These are phyloP conservation scores for Patella pellucida DNA, from an alignment of 2,888 invertebrate species.

Conservation along the genomic window DNA sequence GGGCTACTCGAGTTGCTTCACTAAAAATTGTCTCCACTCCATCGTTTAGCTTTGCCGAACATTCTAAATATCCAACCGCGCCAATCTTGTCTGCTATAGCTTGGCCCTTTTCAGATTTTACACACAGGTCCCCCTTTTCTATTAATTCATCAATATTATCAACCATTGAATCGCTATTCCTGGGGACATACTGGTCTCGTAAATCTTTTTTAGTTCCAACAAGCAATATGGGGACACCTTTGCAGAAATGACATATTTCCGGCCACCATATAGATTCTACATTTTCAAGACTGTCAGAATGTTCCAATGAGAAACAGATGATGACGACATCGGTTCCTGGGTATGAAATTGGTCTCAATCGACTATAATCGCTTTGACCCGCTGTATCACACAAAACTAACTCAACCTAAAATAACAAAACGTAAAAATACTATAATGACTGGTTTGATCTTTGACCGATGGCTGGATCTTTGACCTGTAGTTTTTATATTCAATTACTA, in stretches of 20 bases:
- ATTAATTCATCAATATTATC: not conserved
- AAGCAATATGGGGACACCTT: constrained; percentile 96
- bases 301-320: constrained; percentile 98
- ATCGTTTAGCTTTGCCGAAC: constrained; percentile 99
- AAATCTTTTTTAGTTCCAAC: constrained; percentile 95
- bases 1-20: constrained; percentile 96
- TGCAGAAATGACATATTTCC: constrained; percentile 90
- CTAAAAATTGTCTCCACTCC: constrained; percentile 98
- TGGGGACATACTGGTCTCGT: constrained; percentile 83
- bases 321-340: constrained; percentile 98
- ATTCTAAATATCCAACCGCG: constrained; percentile 97
- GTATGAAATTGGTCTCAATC: constrained; percentile 91
- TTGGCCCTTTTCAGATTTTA: constrained; percentile 95
- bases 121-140: constrained; percentile 64
- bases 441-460: too few relatives aligned
- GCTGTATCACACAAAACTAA: constrained; percentile 87
- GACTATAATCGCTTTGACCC: constrained; percentile 95
- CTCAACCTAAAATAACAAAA: constrained; percentile 52
- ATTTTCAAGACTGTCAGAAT: constrained; percentile 97
- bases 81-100: constrained; percentile 98
- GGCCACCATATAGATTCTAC: constrained; percentile 99
- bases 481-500: too few relatives aligned
- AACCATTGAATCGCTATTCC: constrained; percentile 83
- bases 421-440: too few relatives aligned
- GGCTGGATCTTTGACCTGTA: too few relatives aligned